Conservation (phyloP, 2,113 vertebrate genomes). For the Tragulus kanchil region DNA sequence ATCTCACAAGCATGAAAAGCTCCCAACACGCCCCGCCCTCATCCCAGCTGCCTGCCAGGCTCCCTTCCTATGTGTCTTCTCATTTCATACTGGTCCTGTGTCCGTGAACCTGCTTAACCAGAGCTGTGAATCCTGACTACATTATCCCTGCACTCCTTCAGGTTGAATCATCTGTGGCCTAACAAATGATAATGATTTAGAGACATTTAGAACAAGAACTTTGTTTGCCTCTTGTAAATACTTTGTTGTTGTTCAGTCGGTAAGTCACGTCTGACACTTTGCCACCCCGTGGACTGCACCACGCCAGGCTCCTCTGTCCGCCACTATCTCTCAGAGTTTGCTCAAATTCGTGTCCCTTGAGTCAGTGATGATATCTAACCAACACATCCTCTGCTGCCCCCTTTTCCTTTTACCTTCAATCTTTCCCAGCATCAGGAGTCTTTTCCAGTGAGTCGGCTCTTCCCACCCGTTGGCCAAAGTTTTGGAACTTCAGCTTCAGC, state of each 20-base stretch:
- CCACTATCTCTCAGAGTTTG: not conserved
- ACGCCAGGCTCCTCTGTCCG: not conserved
- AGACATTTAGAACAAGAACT: constrained; percentile 5
- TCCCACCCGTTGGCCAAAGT: not conserved
- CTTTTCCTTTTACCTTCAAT: not conserved
- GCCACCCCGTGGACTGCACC: not conserved
- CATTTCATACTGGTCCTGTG: not conserved
- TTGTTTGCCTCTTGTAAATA: not conserved
- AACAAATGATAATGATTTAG: not conserved
- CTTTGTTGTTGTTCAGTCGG: rapidly evolving
- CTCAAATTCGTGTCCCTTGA: not conserved
- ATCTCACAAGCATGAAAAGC: not conserved
- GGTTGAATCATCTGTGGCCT: not conserved
- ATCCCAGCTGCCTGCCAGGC: not conserved
- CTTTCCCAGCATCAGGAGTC: not conserved
- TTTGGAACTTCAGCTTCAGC: not conserved
- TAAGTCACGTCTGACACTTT: not conserved
- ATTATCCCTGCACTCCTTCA: not conserved
- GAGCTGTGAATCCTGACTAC: not conserved
- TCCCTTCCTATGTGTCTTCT: not conserved
- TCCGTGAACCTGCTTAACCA: not conserved
- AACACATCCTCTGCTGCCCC: not conserved
- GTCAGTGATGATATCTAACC: not conserved
- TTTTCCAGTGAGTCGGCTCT: not conserved
- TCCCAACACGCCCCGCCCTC: not conserved